Evolutionary conservation across 2,113 vertebrate species (phyloP).

Genomic region (Saccopteryx leptura): DNA sequence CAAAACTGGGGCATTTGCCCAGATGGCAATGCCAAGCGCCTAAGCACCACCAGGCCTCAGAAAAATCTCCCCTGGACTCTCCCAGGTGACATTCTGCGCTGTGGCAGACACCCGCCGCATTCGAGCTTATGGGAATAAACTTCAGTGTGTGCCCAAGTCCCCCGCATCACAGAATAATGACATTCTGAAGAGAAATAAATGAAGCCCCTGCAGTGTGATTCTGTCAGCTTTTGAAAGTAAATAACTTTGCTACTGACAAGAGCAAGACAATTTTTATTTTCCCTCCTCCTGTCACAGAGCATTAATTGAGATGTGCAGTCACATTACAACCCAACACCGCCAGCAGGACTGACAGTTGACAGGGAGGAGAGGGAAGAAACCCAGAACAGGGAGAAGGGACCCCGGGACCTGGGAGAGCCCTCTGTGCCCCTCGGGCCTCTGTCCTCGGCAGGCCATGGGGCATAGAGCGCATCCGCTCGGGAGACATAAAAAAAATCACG

Average conservation of each 20-base stretch:
- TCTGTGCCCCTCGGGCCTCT: neutral
- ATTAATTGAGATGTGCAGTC: constrained; percentile 90
- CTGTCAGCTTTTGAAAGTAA: constrained; percentile 93
- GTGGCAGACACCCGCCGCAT: constrained; percentile 52
- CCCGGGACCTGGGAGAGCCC: neutral
- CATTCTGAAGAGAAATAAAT: constrained; percentile 90
- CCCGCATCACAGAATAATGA: constrained; percentile 88
- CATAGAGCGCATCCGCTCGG: fast-evolving
- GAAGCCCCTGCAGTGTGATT: constrained; percentile 91
- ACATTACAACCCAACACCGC: constrained; percentile 79
- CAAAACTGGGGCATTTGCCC: neutral
- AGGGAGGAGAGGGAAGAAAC: constrained; percentile 17
- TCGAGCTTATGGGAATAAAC: constrained; percentile 78
- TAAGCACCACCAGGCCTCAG: fast-evolving
- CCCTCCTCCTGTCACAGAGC: constrained; percentile 88
- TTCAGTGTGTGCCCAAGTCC: constrained; percentile 82
- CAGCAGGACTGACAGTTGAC: constrained; percentile 74
- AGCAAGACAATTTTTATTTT: constrained; percentile 87
- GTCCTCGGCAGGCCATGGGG: fast-evolving
- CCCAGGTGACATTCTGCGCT: constrained; percentile 20
- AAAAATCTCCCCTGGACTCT: neutral
- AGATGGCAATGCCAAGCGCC: neutral
- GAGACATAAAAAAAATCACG: neutral
- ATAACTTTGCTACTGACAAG: constrained; percentile 91
- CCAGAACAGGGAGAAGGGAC: neutral